phyloP scores from a whole-genome alignment of 2,888 invertebrate species.

The Patella caerulea region DNA sequence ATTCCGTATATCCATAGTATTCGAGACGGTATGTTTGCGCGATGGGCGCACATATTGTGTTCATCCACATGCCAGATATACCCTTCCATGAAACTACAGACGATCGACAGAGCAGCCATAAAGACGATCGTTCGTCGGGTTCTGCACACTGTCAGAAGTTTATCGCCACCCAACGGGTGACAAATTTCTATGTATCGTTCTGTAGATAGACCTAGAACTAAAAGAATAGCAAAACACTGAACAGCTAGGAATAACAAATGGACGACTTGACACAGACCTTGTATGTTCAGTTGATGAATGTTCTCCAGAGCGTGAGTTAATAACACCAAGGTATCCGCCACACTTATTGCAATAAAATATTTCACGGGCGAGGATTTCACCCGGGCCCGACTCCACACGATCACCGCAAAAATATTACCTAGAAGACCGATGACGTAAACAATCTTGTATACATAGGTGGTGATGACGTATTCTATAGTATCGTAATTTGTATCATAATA shows the following conservation, averaged over 20 bases:
- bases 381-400: slow-evolving; percentile 29
- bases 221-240: slow-evolving; percentile 34
- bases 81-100: slow-evolving; percentile 25
- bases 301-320: slow-evolving; percentile 28
- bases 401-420: slow-evolving; percentile 30
- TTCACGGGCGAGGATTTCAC: slow-evolving; percentile 24
- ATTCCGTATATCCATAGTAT: slow-evolving; percentile 32
- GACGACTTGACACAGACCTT: slow-evolving; percentile 29
- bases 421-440: slow-evolving; percentile 29
- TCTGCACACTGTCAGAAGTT: slow-evolving; percentile 13
- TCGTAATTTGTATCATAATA: background rate
- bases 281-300: slow-evolving; percentile 22
- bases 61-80: slow-evolving; percentile 29
- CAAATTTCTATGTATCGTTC: slow-evolving; percentile 35
- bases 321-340: slow-evolving; percentile 35
- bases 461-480: slow-evolving; percentile 14
- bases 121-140: slow-evolving; percentile 24
- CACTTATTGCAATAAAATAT: slow-evolving; percentile 36
- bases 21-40: slow-evolving; percentile 13
- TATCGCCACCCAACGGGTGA: slow-evolving; percentile 25
- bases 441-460: slow-evolving; percentile 24
- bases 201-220: slow-evolving; percentile 32
- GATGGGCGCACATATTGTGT: slow-evolving; percentile 17
- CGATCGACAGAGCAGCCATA: slow-evolving; percentile 21
- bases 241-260: slow-evolving; percentile 35